A percentile compares a stretch with the other conserved stretches of the same genome.
These are phyloP conservation scores for Jordanella pulchra DNA, from an alignment of 2,797 vertebrate species.

Conservation along the genomic window DNA sequence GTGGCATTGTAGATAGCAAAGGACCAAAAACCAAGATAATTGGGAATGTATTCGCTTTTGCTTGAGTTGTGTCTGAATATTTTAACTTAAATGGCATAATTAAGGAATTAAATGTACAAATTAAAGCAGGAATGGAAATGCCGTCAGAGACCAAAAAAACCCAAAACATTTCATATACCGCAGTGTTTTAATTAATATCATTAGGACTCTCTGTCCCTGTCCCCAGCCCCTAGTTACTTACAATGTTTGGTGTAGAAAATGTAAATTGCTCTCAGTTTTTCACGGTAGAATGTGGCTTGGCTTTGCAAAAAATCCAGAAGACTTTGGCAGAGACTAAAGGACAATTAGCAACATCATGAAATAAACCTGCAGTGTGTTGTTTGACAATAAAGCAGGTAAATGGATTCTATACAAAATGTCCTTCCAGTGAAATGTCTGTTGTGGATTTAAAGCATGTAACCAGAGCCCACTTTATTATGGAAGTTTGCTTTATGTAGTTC, in stretches of 20 bases:
- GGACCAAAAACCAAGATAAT: too few species aligned
- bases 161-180: not conserved
- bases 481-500: not conserved
- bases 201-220: slow-evolving; percentile 1
- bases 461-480: not conserved
- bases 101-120: not conserved
- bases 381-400: slow-evolving; percentile 55
- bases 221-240: not conserved
- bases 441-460: not conserved
- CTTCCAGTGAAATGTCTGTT: not conserved
- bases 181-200: not conserved
- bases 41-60: too few species aligned
- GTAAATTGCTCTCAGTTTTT: slow-evolving; percentile 12
- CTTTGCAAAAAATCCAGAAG: slow-evolving; percentile 52
- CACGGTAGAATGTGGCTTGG: slow-evolving; percentile 12
- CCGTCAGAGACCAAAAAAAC: not conserved
- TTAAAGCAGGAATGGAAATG: not conserved
- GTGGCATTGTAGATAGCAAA: too few species aligned
- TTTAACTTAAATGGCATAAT: not conserved
- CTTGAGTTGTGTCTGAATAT: too few species aligned
- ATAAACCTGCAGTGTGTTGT: slow-evolving; percentile 58
- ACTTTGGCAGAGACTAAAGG: slow-evolving; percentile 47
- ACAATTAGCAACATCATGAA: slow-evolving; percentile 56
- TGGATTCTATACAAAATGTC: slow-evolving; percentile 2
- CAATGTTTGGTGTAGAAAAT: slow-evolving; percentile 14